A percentile compares a stretch with the other conserved stretches of the same genome.
These are phyloP conservation scores for Protobothrops mucrosquamatus DNA, from an alignment of 2,113 vertebrate species.

Conservation along the genomic window DNA sequence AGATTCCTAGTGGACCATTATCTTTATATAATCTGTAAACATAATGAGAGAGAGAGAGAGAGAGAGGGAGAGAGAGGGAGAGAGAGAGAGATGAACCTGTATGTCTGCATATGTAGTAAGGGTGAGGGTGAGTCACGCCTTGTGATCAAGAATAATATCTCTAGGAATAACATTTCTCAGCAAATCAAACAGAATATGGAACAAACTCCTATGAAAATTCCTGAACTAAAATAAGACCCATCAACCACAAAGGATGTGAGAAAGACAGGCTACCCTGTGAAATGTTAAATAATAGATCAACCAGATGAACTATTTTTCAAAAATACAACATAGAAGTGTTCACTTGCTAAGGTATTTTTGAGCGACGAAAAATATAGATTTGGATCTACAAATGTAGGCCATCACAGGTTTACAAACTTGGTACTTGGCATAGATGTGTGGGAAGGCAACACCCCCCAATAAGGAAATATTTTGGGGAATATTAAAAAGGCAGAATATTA, in stretches of 20 bases:
- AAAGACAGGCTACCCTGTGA: not conserved
- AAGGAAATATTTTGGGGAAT: no score
- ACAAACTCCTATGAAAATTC: not conserved
- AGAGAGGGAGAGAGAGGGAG: no score
- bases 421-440: no score
- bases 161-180: not conserved
- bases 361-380: not conserved
- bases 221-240: not conserved
- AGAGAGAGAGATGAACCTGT: not conserved
- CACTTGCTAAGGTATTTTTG: not conserved
- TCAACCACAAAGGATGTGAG: not conserved
- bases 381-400: no score
- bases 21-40: not conserved
- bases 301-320: not conserved
- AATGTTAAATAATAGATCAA: not conserved
- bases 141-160: not conserved
- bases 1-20: not conserved
- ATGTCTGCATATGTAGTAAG: not conserved
- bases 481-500: no score
- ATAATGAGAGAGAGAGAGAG: not conserved
- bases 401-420: no score
- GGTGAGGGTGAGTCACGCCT: not conserved
- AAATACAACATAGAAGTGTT: not conserved
- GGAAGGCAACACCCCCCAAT: no score
- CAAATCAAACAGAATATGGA: not conserved